phyloP scores from a whole-genome alignment of 2,113 vertebrate species.

The Phalacrocorax carbo region DNA sequence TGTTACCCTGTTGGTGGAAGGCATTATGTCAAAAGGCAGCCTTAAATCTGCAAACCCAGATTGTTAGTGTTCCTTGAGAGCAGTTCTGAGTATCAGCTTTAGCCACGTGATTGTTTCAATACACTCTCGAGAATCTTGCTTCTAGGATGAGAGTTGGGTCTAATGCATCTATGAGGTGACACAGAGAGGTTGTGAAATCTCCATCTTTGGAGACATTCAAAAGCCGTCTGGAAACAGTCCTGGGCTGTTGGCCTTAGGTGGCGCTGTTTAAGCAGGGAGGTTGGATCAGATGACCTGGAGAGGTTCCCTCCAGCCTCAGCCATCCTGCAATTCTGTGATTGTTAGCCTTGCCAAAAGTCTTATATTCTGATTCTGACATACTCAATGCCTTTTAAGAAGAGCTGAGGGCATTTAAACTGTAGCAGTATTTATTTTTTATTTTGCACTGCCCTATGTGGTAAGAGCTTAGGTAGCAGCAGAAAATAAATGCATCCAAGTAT shows the following conservation, averaged over 20 bases:
- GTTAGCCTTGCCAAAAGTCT: not conserved
- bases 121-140: not conserved
- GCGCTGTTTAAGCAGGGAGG: not conserved
- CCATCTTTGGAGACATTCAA: not conserved
- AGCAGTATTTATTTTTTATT: not conserved
- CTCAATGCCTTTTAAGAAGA: not conserved
- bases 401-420: not conserved
- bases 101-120: not conserved
- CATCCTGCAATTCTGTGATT: not conserved
- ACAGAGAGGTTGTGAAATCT: not conserved
- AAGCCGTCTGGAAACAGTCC: not conserved
- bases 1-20: not conserved
- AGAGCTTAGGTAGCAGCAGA: not conserved
- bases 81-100: not conserved
- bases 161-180: not conserved
- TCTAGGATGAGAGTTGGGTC: not conserved
- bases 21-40: not conserved
- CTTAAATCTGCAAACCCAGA: not conserved
- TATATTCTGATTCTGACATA: not conserved
- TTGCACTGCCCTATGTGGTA: not conserved
- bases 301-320: not conserved
- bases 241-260: not conserved
- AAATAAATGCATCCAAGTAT: not conserved
- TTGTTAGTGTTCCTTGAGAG: not conserved
- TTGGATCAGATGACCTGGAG: not conserved